Evolutionary conservation across 2,888 invertebrate species (phyloP), one percentile per base, ranked within the genome.

Genomic region (Eupithecia tripunctaria): DNA sequence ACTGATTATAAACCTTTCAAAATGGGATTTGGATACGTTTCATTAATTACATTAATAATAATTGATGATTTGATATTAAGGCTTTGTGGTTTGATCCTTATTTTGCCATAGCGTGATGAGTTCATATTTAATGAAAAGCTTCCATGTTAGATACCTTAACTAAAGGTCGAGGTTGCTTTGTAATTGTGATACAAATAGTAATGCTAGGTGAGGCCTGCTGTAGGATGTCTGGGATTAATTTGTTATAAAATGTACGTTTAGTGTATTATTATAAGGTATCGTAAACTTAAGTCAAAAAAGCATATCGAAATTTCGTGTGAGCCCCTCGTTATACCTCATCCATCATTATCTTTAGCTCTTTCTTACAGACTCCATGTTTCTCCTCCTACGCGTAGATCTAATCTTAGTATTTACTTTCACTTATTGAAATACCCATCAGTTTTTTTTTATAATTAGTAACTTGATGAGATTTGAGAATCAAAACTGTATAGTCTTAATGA

Each of bases 101-200:
- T 62, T 36, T 29, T 32, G 12, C 62, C 36, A 78, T 84, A 72
- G 82, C 85, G 82, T 83, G 85, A 76, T 65, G 76, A 32, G 47
- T 79, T 77, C 76, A 67, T 66, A 74, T 67, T 64, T 29, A 38
- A 65, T 68, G 63, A 75, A 81, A 72, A 80, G 78, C 74, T 73
- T 63, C 68, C 43, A 59, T 72, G 74, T 74, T 80, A 71, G 75
- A 74, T 77, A 74, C 65, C 76, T 78, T 74, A 75, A 68, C 69
- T 74, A 73, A 76, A 82, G 83, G 81, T 82, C 80, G 80, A 82
- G 80, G 76, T 68, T 69, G 43, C 21, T 63, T 41, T 15, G 47
- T 56, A 72, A 69, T 47, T 69, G 29, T 47, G 59, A 68, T 65
- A 38, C 36, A 47, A 32, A 18, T 47, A 65, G 18, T 60, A 66